Base-by-base conservation (phyloP, 2,113 vertebrate genomes). In the Takifugu flavidus region DNA sequence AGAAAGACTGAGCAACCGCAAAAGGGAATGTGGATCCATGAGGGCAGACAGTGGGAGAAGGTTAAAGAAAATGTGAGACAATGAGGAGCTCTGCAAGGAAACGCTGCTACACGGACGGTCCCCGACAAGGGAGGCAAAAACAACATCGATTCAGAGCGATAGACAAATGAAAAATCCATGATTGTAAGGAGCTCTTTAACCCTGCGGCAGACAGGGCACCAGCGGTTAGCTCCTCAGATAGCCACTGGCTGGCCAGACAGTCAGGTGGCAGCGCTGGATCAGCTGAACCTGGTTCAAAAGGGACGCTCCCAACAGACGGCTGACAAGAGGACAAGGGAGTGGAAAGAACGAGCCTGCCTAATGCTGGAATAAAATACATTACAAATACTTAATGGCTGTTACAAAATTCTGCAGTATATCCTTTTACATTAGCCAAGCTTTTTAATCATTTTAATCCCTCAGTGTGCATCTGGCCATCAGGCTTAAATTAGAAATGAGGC, bases 101-200 rank as follows among this genome's bases (percentile, higher is more conserved):
- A 82, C 87, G 86, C 87, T 89, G 89, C 90, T 85, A 74, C 80
- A 80, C 75, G 58, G 66, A 80, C 75, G 58, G 66, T 82, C 70
- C 62, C 75, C 78, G 83, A 88, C 84, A 83, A 67, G 73, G 72
- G 76, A 82, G 77, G 80, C 83, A 82, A 82, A 90, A 89, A 87
- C 85, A 86, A 72, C 87, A 92, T 92, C 84, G 90, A 91, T 92
- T 84, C 78, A 75, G 80, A 59, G 72, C 82, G 77, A 89, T 87
- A 86, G 85, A 88, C 88, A 90, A 91, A 91, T 92, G 85, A 90
- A 90, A 92, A 90, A 89, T 92, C 90, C 77, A 89, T 90, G 67
- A 81, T 80, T 77, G 84, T 83, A 74, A 88, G 78, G 62, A 83
- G 79, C 74, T 84, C 77, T 65, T 70, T 29, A 62, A 80, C 72